Base-by-base conservation (phyloP, 2,113 vertebrate species). In the Saccopteryx bilineata region DNA sequence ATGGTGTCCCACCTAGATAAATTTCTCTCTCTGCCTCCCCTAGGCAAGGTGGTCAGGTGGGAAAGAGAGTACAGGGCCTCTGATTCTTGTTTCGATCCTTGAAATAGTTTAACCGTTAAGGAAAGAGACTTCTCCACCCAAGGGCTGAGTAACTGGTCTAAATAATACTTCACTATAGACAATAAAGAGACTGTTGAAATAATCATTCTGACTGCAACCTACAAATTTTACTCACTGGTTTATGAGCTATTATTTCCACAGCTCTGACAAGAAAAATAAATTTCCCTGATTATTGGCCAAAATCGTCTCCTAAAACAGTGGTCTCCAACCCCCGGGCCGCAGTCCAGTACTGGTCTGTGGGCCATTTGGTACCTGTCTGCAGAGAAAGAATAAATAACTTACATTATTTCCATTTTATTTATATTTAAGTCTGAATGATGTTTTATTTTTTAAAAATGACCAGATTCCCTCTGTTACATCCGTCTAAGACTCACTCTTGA, bases 171-270 rank as follows among this genome's bases (percentile, higher is more conserved):
- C n/a, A 63, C 63, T 93, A 31, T 46, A 71, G 31, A 88, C 12
- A 71, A 69, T 26, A 68, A 93, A 31, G 21, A 80, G 65, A 75
- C 15, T 76, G 80, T 80, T 86, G 48, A 93, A 90, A 89, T 76
- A 81, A 28, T 76, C 48, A 63, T 89, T 89, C 65, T 54, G 9
- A 68, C 50, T 66, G 26, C 80, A 33, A 95, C 54, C 85, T 39
- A n/a, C 92, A 92, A 66, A 33, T 75, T 61, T 69, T 21, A 75
- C 52, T 86, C 13, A 19, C 31, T 17, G 28, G 26, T 7, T 75
- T 75, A 86, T 76, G 23, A 56, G 13, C 23, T 92, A 39, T 79
- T 68, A 69, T 68, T 95, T 90, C 48, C 26, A 58, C 14, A 24
- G n/a, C 75, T 48, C 24, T 69, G n/a, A 48, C 17, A 75, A 68